Base-by-base conservation (phyloP, 64 coral and sea anemone species). In the Stichodactyla helianthus region DNA sequence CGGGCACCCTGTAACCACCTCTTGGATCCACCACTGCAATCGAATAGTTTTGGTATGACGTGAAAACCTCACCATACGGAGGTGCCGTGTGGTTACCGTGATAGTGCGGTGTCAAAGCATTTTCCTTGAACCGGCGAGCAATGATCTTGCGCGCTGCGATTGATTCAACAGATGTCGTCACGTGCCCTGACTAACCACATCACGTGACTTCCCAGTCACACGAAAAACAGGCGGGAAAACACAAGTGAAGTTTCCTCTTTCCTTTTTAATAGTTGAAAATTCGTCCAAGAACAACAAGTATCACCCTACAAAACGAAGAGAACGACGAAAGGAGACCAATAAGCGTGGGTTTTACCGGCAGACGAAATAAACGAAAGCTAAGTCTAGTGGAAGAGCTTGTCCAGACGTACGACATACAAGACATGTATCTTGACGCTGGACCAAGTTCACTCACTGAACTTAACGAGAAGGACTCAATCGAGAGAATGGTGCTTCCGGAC, bases 391-490 rank as follows among this genome's bases (percentile, higher is more conserved):
- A 96, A 77, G 94, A 96, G 70, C 57, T 96, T 50, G 92, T 89
- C n/a, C 88, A 96, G 17, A 96, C 88, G 20, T 96, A 96, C 80
- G 94, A 93, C 87, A 93, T 96, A 27, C 89, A 92, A 57, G 91
- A 96, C 54, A 87, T 31, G 70, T 78, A 89, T 0, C 52, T 96
- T 12, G 94, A 96, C 71, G 84, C 71, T 2, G 91, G 84, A 79
- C 71, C 87, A 51, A 93, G 50, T 26, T 65, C 76, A 4, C 52
- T 59, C 6, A 17, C 57, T 4, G 83, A 85, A 10, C 11, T 18
- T 23, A 20, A 50, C 12, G 68, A 74, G 27, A 22, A 35, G 55
- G n/a, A 22, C 79, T 27, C 28, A 20, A 54, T 82, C 44, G 86
- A 91, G 61, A 91, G 71, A 71, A 93, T 89, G 82, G 87, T 89